Evolutionary conservation across 2,797 vertebrate species (phyloP), one percentile per base, ranked within the genome.

Genomic region (Podarcis lilfordi): DNA sequence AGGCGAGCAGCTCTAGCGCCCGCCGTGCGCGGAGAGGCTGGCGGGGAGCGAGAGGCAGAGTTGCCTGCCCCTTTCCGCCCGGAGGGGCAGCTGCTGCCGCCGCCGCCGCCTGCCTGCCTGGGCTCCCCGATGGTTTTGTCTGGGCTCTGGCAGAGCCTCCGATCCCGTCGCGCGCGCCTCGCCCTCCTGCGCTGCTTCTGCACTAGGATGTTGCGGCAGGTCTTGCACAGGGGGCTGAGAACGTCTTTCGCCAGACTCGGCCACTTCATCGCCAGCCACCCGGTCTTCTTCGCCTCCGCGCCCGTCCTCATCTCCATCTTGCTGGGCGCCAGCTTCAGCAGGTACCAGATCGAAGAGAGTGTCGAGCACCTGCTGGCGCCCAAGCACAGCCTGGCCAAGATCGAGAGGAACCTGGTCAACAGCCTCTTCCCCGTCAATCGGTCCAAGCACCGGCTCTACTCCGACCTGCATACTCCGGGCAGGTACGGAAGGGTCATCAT

Each of bases 191-290:
- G 96, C 96, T 93, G 94, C 96, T 97, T 98, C 97, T 97, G 97
- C 97, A 97, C 98, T 98, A 99, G 98, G 96, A 99, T 99, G 99
- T 98, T 99, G 98, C 98, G 98, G 97, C 98, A 99, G 98, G 98
- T 98, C 96, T 96, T 99, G 97, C 99, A 98, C 97, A 97, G 98
- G 96, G 98, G 98, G 96, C 98, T 99, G 95, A 97, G 98, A 97
- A 98, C 97, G 96, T 98, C 97, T 93, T 99, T 99, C 97, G 98
- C 98, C 96, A 97, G 97, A 95, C 97, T 99, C 91, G 98, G 98
- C 95, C 98, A 98, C 96, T 98, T 99, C 96, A 98, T 99, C 90
- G 98, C 98, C 94, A 97, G 98, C 96, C 98, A 99, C 97, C 98
- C 98, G 94, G 99, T 99, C 93, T 98, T 99, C 97, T 99, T 99